These are phyloP conservation scores for Pollicipes pollicipes DNA, from an alignment of 1,140 invertebrate genomes.

Conservation along the genomic window DNA sequence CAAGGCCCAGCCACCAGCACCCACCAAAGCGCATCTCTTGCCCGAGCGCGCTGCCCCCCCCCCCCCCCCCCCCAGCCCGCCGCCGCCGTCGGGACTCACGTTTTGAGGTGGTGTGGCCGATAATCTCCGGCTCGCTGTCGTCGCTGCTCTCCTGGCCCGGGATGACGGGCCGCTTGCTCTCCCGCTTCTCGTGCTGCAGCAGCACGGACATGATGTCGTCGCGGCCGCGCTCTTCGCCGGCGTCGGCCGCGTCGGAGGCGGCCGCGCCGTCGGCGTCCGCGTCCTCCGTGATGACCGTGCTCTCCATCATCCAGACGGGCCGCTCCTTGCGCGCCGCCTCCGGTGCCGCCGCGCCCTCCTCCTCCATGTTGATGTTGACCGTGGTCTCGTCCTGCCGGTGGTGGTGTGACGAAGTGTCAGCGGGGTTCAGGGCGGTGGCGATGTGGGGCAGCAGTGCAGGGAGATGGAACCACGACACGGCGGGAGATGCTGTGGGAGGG, in stretches of 20 bases:
- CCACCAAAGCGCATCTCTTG: no score
- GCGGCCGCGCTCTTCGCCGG: neutral
- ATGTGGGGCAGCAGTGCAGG: no score
- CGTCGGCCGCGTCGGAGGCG: neutral
- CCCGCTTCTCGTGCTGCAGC: constrained; percentile 3
- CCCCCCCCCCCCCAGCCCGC: no score
- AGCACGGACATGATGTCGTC: constrained; percentile 5
- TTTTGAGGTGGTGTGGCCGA: neutral
- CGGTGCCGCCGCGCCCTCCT: constrained; percentile 9
- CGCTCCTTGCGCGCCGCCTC: constrained; percentile 24
- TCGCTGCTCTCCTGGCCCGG: neutral
- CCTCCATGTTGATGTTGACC: constrained; percentile 26
- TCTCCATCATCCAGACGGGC: constrained; percentile 32
- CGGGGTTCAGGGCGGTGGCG: no score
- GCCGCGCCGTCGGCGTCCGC: neutral
- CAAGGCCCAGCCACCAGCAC: no score
- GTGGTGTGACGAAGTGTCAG: no score
- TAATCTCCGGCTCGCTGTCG: neutral
- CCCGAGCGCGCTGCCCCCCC: no score
- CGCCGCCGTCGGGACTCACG: no score
- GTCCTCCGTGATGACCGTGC: constrained; percentile 23
- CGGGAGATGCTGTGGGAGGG: no score
- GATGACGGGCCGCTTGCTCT: neutral
- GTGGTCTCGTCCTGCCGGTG: constrained; percentile 19
- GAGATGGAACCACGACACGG: no score